Base-by-base conservation (phyloP, 1,140 invertebrate genomes). In the Drosophila busckii region DNA sequence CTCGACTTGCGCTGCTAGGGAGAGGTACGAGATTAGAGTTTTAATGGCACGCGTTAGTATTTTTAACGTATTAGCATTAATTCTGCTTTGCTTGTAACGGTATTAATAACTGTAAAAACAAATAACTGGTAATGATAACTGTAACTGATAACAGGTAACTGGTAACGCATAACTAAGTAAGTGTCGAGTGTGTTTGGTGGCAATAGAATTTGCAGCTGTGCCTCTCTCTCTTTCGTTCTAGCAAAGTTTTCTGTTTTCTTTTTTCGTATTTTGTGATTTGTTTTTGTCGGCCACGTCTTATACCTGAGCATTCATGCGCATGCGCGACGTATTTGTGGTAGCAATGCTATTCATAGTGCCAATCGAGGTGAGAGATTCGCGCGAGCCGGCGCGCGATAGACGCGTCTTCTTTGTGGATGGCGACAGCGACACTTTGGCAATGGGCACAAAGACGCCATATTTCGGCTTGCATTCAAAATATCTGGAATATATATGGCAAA, bases 381-480 rank as follows among this genome's bases (percentile, higher is more conserved):
- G 92, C 0, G 96, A 98, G 54, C 95, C 93, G 42, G 92, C 90
- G 67, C 93, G 92, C 84, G 92, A 92, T 48, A 91, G 88, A 64
- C 90, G 89, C 42, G 91, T 90, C 85, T 91, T 92, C 70, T 92
- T 90, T 85, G 91, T 93, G n/a, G 92, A 93, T 20, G 93, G 95
- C 32, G 94, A 95, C 35, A 93, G 91, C 64, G 91, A 93, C 31
- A 97, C 94, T 89, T 97, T 97, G 70, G 93, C 91, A 13, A 94
- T 88, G 0, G 97, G 97, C 4, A 97, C 95, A 89, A 99, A 99
- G 17, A 99, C 89, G 1, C 97, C 98, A 87, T 94, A 94, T 75
- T 95, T 94, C 10, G 94, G 93, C 49, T 91, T 90, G 88, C 97
- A 99, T 61, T 95, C 93, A 89, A 99, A 99, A 89, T 99, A 99